phyloP scores from a whole-genome alignment of 2,797 vertebrate genomes.

The Leptodactylus fallax region DNA sequence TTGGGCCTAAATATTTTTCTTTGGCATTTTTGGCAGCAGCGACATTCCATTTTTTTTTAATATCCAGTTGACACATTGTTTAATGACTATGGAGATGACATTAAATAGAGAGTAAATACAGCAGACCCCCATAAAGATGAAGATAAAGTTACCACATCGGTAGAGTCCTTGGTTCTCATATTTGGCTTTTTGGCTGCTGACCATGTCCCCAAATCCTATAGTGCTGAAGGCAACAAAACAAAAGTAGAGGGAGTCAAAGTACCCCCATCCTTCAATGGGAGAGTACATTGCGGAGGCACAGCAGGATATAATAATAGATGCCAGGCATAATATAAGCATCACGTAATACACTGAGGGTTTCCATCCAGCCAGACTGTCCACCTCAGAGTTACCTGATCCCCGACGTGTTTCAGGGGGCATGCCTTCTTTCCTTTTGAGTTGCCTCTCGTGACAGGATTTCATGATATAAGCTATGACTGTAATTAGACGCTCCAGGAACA shows the following conservation, averaged over 20 bases:
- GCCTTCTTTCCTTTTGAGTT: slow-evolving; percentile 77
- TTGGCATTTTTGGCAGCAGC: slow-evolving; percentile 79
- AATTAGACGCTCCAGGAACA: slow-evolving; percentile 94
- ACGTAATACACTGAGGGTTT: slow-evolving; percentile 95
- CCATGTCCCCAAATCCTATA: slow-evolving; percentile 95
- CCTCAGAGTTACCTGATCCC: slow-evolving; percentile 66
- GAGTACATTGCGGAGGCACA: slow-evolving; percentile 93
- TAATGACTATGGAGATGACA: slow-evolving; percentile 95
- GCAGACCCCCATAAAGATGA: slow-evolving; percentile 93
- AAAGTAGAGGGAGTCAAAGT: slow-evolving; percentile 94
- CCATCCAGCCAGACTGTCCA: slow-evolving; percentile 82
- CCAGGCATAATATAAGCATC: slow-evolving; percentile 90
- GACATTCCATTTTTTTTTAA: slow-evolving; percentile 80
- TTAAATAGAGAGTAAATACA: slow-evolving; percentile 98
- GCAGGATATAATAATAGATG: slow-evolving; percentile 89
- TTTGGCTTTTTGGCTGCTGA: slow-evolving; percentile 86
- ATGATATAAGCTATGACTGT: slow-evolving; percentile 88
- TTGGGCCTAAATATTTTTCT: slow-evolving; percentile 77
- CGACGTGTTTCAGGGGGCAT: slow-evolving; percentile 73
- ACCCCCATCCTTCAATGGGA: slow-evolving; percentile 89
- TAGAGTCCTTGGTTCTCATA: slow-evolving; percentile 86
- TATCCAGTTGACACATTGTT: slow-evolving; percentile 95
- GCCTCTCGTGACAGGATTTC: slow-evolving; percentile 84
- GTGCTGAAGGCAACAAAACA: slow-evolving; percentile 98
- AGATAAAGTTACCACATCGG: slow-evolving; percentile 88